A percentile compares a stretch with the other conserved stretches of the same genome.
phyloP scores from a whole-genome alignment of 1,140 invertebrate species.

The Rhopalosiphum maidis region DNA sequence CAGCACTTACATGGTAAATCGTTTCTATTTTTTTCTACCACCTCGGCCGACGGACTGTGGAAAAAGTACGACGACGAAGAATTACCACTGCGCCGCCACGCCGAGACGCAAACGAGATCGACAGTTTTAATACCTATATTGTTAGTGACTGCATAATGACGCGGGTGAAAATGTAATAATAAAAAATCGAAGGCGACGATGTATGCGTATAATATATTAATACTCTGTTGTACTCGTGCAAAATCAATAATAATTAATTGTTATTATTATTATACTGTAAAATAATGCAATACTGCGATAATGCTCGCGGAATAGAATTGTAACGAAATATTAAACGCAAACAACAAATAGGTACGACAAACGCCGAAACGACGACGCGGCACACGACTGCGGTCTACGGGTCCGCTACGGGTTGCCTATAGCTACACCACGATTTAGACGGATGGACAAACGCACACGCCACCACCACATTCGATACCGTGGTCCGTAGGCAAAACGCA shows the following conservation, averaged over 20 bases:
- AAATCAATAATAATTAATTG: background rate
- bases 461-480: slow-evolving; percentile 51
- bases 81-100: background rate
- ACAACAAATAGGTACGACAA: background rate
- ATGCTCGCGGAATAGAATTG: background rate
- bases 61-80: background rate
- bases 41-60: no score
- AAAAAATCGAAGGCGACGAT: background rate
- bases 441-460: slow-evolving; percentile 23
- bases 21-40: background rate
- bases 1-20: slow-evolving; percentile 25
- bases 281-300: background rate
- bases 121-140: background rate
- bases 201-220: background rate
- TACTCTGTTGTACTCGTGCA: background rate
- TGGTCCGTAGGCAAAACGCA: background rate
- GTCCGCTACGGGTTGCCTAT: slow-evolving; percentile 39
- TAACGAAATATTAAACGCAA: background rate
- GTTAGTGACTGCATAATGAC: background rate
- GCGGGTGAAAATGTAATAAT: background rate
- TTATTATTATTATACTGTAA: background rate
- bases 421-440: slow-evolving; percentile 28
- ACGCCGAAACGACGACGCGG: slow-evolving; percentile 52
- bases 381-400: slow-evolving; percentile 48
- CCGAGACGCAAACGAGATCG: background rate